Evolutionary conservation across 2,797 vertebrate species (phyloP).

Genomic region (Sebastes minor): DNA sequence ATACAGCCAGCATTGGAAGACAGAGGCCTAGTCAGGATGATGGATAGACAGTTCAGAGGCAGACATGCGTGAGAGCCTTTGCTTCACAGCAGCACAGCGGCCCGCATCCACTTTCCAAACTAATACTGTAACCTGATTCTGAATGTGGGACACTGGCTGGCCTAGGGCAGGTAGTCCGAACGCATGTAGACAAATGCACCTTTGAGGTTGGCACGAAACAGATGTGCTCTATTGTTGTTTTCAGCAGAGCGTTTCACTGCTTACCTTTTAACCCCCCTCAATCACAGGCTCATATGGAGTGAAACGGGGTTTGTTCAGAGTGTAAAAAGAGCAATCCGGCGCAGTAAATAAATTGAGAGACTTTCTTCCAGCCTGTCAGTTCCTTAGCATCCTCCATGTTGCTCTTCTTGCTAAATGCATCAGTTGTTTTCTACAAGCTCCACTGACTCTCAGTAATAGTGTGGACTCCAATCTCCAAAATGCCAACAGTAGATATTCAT

Average conservation of each 20-base stretch:
- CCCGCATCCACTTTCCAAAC: conserved; percentile 58
- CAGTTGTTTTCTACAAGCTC: conserved; percentile 63
- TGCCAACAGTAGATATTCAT: conserved; percentile 41
- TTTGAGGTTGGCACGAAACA: conserved; percentile 44
- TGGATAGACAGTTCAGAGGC: conserved; percentile 64
- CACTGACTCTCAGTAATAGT: conserved; percentile 32
- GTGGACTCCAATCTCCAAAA: conserved; percentile 35
- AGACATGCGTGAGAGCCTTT: conserved; percentile 55
- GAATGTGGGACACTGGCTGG: conserved; percentile 70
- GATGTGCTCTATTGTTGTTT: conserved; percentile 44
- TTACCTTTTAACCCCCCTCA: background rate
- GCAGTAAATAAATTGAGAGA: conserved; percentile 35
- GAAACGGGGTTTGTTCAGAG: conserved; percentile 14
- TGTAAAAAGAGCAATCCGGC: conserved; percentile 44
- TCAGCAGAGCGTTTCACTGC: conserved; percentile 14
- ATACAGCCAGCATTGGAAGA: conserved; percentile 9
- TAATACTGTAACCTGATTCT: conserved; percentile 66
- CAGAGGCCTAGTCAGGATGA: conserved; percentile 45
- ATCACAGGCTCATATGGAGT: conserved; percentile 13
- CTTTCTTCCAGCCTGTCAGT: conserved; percentile 55
- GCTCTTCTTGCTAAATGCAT: conserved; percentile 49
- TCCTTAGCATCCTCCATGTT: conserved; percentile 40
- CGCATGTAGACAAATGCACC: conserved; percentile 57
- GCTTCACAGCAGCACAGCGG: conserved; percentile 31
- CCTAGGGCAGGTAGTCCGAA: conserved; percentile 61